Evolutionary conservation across 2,113 vertebrate species (phyloP), one percentile per base, ranked within the genome.

Genomic region (Bubo bubo): DNA sequence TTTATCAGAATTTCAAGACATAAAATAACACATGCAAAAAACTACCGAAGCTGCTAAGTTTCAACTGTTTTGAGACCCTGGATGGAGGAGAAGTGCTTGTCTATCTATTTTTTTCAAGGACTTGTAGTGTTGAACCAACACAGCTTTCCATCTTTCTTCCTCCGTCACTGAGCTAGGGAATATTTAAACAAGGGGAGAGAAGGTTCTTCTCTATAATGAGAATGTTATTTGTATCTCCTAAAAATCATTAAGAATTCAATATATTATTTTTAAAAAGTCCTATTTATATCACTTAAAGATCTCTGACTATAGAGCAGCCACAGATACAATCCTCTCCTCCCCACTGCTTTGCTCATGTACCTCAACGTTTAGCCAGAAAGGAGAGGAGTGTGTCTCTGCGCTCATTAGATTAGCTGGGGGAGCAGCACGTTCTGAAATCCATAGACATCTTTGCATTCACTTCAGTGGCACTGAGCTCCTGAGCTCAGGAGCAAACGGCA

Each of bases 331-430:
- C 26, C 35, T 77, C 9, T 60, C 20, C 37, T n/a, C 34, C 28
- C 22, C 41, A 2, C 22, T 4, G 68, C 11, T 37, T 17, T 32
- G 4, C n/a, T 62, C 39, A 0, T 2, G 3, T 4, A 41, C 82
- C 32, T 32, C 85, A 4, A 11, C 30, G 0, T 35, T 49, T 5
- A 20, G 47, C 20, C 27, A 34, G 47, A 37, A 10, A 76, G 62
- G 5, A 41, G 60, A 16, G 12, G 37, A 39, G 7, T 0, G 1
- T 3, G 1, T 5, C 28, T 32, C 67, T 30, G 2, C 0, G 4
- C 79, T 30, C 27, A 3, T 8, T 32, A 12, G 12, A 8, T 30
- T 3, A 56, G 23, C 43, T 12, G 6, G 28, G 50, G 18, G 16
- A 64, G 45, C 55, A 9, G 23, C 7, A 0, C 0, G 41, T 2